Evolutionary conservation across 1,140 invertebrate species (phyloP), one percentile per base, ranked within the genome.

Genomic region (Hyphantria cunea): DNA sequence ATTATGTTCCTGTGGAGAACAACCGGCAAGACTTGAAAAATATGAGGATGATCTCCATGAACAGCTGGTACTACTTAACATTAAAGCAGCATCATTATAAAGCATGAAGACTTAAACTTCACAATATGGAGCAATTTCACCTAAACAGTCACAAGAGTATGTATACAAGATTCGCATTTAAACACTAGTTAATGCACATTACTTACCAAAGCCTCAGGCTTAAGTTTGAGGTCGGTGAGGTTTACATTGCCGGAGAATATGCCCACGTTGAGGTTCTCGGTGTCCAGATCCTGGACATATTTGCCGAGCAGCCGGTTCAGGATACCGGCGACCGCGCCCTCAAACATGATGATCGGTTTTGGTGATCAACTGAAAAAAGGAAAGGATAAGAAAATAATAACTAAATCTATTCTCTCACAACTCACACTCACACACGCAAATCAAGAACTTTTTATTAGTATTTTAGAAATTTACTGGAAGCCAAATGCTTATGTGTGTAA

Each of bases 211-310:
- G 96, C 95, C 87, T 96, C 96, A 31, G 95, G 94, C 84, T 95
- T 95, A 7, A 97, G 88, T 83, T 94, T 95, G 12, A 96, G 88
- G 79, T 96, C 95, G 17, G 92, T 94, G 11, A 97, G 91, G 76
- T 95, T 95, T 8, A 96, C 95, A 71, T 95, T 93, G 67, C 96
- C 96, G 53, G 94, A 95, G 78, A 96, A 96, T 61, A 97, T 96
- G 66, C 96, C 95, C 45, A 96, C 93, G 78, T 96, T 96, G 13
- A 97, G 92, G 76, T 96, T 95, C 88, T 96, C 95, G 4, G 95
- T 95, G 76, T 97, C 95, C 48, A 97, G 86, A 80, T 96, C 95
- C 78, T 96, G 94, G 3, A 97, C 93, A 78, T 96, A 97, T 82
- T 95, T 95, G 32, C 95, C 96, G 49, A 97, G 90, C 63, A 95